A percentile compares a stretch with the other conserved stretches of the same genome.
These are phyloP conservation scores for Lasioglossum calceatum DNA, from an alignment of 2,888 invertebrate species.

Conservation along the genomic window DNA sequence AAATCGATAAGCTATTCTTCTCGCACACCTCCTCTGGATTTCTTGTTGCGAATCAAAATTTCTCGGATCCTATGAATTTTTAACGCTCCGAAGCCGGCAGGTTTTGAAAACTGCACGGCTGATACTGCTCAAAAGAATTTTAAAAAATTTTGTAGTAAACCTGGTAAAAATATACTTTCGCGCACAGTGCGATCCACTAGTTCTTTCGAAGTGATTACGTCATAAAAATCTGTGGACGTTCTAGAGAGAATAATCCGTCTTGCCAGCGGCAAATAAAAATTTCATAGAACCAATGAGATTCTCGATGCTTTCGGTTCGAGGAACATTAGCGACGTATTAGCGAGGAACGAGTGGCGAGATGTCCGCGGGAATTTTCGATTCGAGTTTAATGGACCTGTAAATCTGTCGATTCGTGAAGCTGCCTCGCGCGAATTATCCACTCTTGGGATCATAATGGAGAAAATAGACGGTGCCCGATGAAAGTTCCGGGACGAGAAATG, in stretches of 20 bases:
- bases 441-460: slow-evolving; percentile 9
- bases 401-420: slow-evolving; percentile 30
- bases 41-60: not conserved
- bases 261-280: not conserved
- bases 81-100: not conserved
- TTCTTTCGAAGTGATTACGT: not conserved
- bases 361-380: slow-evolving; percentile 26
- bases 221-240: not conserved
- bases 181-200: no score
- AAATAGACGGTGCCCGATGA: slow-evolving; percentile 7
- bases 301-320: not conserved
- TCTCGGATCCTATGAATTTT: not conserved
- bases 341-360: not conserved
- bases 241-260: not conserved
- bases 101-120: not conserved
- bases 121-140: not conserved
- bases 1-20: slow-evolving; percentile 16
- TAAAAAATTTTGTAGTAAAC: no score
- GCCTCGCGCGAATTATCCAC: slow-evolving; percentile 16
- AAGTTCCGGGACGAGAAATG: not conserved
- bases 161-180: no score
- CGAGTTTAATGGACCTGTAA: slow-evolving; percentile 42
- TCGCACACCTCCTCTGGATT: not conserved
- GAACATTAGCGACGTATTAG: slow-evolving; percentile 23
- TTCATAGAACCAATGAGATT: not conserved